Conservation (phyloP, 2,888 invertebrate species). For the Morinoia aosen region DNA sequence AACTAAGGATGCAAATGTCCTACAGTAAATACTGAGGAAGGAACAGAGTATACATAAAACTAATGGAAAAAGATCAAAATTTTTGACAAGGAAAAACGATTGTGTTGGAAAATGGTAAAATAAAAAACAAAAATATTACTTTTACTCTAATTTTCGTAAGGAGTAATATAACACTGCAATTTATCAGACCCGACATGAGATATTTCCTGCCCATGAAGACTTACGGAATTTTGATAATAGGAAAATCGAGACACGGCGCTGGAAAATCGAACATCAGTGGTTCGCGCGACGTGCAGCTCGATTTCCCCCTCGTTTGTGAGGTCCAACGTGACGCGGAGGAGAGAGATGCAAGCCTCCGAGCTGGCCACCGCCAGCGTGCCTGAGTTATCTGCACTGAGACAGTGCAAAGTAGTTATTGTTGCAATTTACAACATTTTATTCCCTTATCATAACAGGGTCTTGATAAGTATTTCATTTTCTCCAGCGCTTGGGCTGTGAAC, state of each 20-base stretch:
- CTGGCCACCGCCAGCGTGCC: slow-evolving; percentile 20
- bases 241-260: background rate
- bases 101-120: too few species aligned
- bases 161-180: too few species aligned
- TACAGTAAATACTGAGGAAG: too few species aligned
- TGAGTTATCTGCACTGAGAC: background rate
- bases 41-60: too few species aligned
- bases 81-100: too few species aligned
- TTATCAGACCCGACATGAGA: too few species aligned
- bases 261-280: background rate
- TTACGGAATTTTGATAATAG: background rate
- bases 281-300: background rate
- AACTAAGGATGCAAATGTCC: too few species aligned
- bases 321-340: background rate
- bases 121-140: too few species aligned
- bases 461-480: background rate
- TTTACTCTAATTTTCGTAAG: too few species aligned
- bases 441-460: background rate
- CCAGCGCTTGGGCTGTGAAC: too few species aligned
- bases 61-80: too few species aligned
- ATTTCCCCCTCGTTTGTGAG: background rate
- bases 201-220: background rate
- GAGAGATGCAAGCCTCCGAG: background rate
- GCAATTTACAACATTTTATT: background rate
- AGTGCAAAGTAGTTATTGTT: background rate